Base-by-base conservation (phyloP, 2,113 vertebrate species). In the Tupaia chinensis region DNA sequence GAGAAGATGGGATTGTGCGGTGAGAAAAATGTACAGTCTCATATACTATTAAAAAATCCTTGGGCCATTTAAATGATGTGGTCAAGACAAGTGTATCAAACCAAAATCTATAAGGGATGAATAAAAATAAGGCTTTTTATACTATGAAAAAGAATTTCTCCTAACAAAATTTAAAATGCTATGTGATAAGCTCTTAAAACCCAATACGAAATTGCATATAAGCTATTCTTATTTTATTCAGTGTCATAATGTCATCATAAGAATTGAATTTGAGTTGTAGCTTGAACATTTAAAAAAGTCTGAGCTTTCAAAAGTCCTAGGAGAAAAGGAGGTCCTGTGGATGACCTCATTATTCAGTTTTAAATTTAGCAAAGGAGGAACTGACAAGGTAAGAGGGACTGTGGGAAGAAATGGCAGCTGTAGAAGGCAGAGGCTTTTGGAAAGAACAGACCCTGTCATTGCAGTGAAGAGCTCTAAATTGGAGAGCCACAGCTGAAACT, bases 281-380 rank as follows among this genome's bases (percentile, higher is more conserved):
- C 69, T 90, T 89, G 81, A 88, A 92, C 80, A 94, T 94, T 89
- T 58, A 22, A 76, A 89, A 91, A 82, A 29, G 19, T 60, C 65
- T 77, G 23, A 85, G 66, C 74, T 95, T 95, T 97, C 74, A 91
- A 79, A 95, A 72, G 7, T 63, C 65, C n/a, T 79, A 69, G 22
- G 17, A 96, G 68, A 68, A 76, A 70, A 73, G 17, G 53, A 87
- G 29, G 12, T n/a, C 91, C 27, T 80, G 16, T 92, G 61, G 61
- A 56, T 96, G 93, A 97, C 66, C 94, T 96, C 79, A 97, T 97
- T 97, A 96, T 94, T 95, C 94, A 65, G 29, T 66, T 97, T 96
- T 94, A 97, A 93, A 97, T 97, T 97, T 93, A 95, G 91, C 65
- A 92, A 89, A 95, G 87, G 53, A 87, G 19, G 80, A 90, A 54